Evolutionary conservation across 2,113 vertebrate species (phyloP).

Genomic region (Peromyscus polionotus): DNA sequence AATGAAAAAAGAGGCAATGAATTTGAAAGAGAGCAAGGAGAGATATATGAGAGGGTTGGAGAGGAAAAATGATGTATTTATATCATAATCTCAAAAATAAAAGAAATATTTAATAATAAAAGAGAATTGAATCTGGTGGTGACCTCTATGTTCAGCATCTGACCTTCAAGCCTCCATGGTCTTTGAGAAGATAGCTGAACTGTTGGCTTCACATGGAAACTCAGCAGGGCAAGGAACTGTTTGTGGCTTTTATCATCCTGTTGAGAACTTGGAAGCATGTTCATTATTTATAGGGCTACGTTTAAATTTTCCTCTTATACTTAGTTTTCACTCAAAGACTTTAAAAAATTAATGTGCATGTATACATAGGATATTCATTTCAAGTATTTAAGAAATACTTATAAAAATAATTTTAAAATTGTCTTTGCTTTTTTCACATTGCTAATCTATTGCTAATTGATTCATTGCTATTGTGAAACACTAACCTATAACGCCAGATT

Average conservation of each 20-base stretch:
- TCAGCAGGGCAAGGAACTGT: constrained; percentile 67
- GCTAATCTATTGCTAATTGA: constrained; percentile 14
- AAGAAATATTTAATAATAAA: not conserved
- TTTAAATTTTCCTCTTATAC: constrained; percentile 31
- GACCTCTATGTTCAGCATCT: constrained; percentile 40
- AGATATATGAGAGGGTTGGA: too few species aligned
- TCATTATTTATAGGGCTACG: constrained; percentile 70
- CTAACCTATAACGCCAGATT: not conserved
- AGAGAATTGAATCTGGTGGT: constrained; percentile 26
- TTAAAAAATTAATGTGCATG: constrained; percentile 59
- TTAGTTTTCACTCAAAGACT: constrained; percentile 75
- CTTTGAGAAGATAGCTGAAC: constrained; percentile 68
- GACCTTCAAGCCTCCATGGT: constrained; percentile 67
- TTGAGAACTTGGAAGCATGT: constrained; percentile 67
- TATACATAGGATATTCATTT: not conserved
- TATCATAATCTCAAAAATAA: not conserved
- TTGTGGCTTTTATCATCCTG: constrained; percentile 73
- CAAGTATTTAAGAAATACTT: not conserved
- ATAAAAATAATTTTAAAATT: not conserved
- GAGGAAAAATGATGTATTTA: not conserved
- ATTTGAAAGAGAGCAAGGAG: not conserved
- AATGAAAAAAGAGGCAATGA: not conserved
- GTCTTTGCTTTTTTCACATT: constrained; percentile 23
- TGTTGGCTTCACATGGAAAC: constrained; percentile 70
- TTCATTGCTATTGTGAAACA: constrained; percentile 30